Evolutionary conservation across 1,140 invertebrate genomes (phyloP), one percentile per base, ranked within the genome.

Genomic region (Hyposmocoma kahamanoa): DNA sequence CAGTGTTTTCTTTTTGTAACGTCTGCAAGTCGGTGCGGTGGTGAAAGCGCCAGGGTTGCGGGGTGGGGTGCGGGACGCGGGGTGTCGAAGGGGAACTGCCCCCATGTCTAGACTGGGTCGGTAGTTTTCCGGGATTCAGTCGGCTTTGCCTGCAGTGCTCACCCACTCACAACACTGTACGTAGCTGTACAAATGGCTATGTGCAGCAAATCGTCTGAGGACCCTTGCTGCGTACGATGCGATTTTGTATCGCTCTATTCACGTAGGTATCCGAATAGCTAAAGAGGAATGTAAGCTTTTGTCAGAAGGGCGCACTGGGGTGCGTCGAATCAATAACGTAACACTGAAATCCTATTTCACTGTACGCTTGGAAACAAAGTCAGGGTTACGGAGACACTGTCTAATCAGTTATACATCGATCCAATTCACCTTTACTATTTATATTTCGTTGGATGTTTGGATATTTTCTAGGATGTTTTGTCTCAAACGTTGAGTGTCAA

Each of bases 81-180:
- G 53, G 36, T 32, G 41, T 6, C 11, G 24, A 59, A 57, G 67
- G 78, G 78, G 81, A 78, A 77, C 69, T 81, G 78, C 81, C 81
- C 77, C 81, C 81, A 78, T 66, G 81, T 84, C 81, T 84, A 84
- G 81, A 84, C 81, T 84, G 81, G 81, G 81, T 84, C 79, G 81
- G 81, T 84, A 84, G 81, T 84, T 84, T 84, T 84, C 81, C 81
- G 78, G 81, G 78, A 84, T 84, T 82, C 81, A 82, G 77, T 58
- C 76, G 69, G 73, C 73, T 81, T 79, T 80, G 76, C 62, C 74
- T 84, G 81, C 81, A 84, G 78, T 76, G 67, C 66, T 79, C 72
- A 77, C 73, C 76, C 74, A 83, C 74, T 80, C 79, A 79, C 64
- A 74, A 75, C 75, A 78, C 61, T 77, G 55, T 70, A 58, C 34